Conservation (phyloP, 2,888 invertebrate genomes). For the Hololepta plana region DNA sequence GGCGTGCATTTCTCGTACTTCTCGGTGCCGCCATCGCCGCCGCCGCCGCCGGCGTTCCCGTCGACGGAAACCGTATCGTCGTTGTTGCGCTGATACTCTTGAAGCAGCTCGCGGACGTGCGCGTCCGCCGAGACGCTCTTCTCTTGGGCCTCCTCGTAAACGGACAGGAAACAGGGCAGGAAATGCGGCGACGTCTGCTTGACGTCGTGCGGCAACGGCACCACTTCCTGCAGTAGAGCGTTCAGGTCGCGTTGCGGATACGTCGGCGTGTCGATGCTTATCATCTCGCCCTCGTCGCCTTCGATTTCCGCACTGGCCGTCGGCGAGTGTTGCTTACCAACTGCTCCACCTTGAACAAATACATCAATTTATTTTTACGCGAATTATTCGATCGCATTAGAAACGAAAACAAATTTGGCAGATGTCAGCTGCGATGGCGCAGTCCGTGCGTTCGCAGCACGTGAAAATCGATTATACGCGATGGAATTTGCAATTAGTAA, state of each 20-base stretch:
- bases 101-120: slow-evolving; percentile 41
- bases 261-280: slow-evolving; percentile 58
- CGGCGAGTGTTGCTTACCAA: slow-evolving; percentile 35
- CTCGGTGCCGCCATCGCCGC: slow-evolving; percentile 31
- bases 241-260: slow-evolving; percentile 50
- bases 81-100: slow-evolving; percentile 37
- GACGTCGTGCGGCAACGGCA: slow-evolving; percentile 26
- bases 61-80: slow-evolving; percentile 19
- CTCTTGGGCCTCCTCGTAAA: slow-evolving; percentile 34
- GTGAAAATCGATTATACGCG: no score
- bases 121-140: slow-evolving; percentile 21
- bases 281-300: slow-evolving; percentile 60
- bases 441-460: no score
- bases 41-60: slow-evolving; percentile 7
- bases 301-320: slow-evolving; percentile 67
- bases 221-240: slow-evolving; percentile 50
- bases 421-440: no score
- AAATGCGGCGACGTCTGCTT: slow-evolving; percentile 22
- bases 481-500: no score
- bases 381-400: no score
- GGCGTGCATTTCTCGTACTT: slow-evolving; percentile 65
- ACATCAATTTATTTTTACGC: no score
- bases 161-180: slow-evolving; percentile 36
- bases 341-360: slow-evolving; percentile 36
- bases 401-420: no score